Evolutionary conservation across 2,113 vertebrate species (phyloP).

Genomic region (Alosa alosa): DNA sequence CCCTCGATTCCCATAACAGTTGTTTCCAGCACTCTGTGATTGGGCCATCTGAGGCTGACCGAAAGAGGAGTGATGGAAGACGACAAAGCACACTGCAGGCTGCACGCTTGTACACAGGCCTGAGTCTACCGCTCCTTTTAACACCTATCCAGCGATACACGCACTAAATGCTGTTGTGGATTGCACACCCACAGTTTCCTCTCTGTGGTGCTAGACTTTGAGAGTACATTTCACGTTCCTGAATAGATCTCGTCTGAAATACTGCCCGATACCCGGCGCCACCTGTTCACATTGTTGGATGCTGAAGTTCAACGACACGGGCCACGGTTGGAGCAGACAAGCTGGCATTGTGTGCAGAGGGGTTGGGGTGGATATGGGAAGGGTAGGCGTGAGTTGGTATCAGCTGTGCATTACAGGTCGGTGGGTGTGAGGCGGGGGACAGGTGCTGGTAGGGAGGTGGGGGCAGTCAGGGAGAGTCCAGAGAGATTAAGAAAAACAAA

Average conservation of each 20-base stretch:
- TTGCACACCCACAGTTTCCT: neutral
- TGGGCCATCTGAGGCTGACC: too few relatives aligned
- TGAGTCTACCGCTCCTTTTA: too few relatives aligned
- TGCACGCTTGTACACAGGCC: too few relatives aligned
- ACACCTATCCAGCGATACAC: neutral
- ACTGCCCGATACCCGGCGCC: neutral
- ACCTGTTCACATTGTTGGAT: neutral
- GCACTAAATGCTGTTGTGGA: neutral
- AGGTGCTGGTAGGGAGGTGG: neutral
- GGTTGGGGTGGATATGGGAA: neutral
- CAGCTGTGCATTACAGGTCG: neutral
- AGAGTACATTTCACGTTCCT: neutral
- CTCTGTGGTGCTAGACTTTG: neutral
- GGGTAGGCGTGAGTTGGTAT: neutral
- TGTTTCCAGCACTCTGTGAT: neutral
- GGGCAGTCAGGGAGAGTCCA: slow-evolving; percentile 26
- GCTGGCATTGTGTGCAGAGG: slow-evolving; percentile 1
- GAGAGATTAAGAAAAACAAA: slow-evolving; percentile 19
- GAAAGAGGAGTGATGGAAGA: too few relatives aligned
- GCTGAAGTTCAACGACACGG: neutral
- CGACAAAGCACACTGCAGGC: too few relatives aligned
- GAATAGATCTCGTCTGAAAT: neutral
- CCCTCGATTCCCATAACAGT: neutral
- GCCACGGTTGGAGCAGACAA: neutral
- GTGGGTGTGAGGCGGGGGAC: neutral